phyloP scores from a whole-genome alignment of 2,113 vertebrate species.

The Centropristis striata region DNA sequence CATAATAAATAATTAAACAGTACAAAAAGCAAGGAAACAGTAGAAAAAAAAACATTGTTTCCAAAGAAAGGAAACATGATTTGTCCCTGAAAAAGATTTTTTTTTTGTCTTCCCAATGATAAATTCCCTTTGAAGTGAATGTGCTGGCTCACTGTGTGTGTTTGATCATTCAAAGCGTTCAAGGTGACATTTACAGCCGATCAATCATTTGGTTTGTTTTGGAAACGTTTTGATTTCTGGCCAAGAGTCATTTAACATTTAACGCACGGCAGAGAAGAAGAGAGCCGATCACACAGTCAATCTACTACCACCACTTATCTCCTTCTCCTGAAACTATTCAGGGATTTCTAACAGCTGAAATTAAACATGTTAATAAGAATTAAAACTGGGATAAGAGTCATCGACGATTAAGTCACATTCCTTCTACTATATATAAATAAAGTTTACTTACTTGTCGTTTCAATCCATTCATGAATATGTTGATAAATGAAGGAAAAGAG shows the following conservation, averaged over 20 bases:
- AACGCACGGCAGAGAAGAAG: constrained; percentile 14
- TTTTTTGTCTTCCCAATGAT: not conserved
- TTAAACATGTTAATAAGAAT: not conserved
- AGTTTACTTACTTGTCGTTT: too few relatives aligned
- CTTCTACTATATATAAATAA: too few relatives aligned
- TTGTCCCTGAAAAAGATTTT: not conserved
- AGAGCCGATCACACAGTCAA: not conserved
- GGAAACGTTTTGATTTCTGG: constrained; percentile 2
- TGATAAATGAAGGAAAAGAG: not conserved
- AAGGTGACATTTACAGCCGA: constrained; percentile 44
- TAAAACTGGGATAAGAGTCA: not conserved
- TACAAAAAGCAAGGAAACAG: too few relatives aligned
- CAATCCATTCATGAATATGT: not conserved
- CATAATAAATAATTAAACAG: too few relatives aligned
- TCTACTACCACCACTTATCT: not conserved
- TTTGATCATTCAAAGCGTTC: constrained; percentile 5
- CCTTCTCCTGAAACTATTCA: not conserved
- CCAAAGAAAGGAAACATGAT: not conserved
- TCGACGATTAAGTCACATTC: not conserved
- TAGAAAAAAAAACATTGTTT: too few relatives aligned
- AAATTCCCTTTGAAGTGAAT: not conserved
- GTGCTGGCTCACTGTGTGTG: constrained; percentile 4
- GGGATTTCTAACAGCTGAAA: not conserved
- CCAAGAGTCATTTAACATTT: not conserved
- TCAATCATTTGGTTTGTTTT: constrained; percentile 34